Evolutionary conservation across 2,113 vertebrate genomes (phyloP).

Genomic region (Camelus dromedarius): DNA sequence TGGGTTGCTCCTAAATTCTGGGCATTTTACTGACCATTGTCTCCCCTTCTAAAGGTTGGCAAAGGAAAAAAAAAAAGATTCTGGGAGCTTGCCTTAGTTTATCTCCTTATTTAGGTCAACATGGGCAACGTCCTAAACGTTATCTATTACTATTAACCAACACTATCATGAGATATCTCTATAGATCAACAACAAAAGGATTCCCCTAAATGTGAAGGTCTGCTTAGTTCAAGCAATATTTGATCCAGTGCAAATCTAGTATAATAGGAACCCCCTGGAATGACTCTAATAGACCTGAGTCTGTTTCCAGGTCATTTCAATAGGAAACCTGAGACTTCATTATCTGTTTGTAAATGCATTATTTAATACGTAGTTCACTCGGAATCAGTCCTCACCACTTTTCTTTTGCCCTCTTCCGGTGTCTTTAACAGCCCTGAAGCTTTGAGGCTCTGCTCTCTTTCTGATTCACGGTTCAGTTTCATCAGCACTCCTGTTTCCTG

Average conservation of each 20-base stretch:
- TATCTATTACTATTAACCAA: background rate
- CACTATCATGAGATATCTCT: background rate
- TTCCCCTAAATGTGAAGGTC: background rate
- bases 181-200: background rate
- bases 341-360: background rate
- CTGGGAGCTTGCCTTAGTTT: background rate
- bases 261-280: background rate
- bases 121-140: background rate
- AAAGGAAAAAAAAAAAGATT: background rate
- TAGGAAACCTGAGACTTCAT: background rate
- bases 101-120: background rate
- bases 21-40: background rate
- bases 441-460: background rate
- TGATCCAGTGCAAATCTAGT: background rate
- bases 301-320: background rate
- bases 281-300: background rate
- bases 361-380: background rate
- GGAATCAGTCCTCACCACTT: background rate
- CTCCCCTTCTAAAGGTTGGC: background rate
- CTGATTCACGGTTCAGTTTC: background rate
- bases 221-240: background rate
- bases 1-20: background rate
- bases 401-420: background rate
- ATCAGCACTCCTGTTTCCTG: conserved; percentile 75
- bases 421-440: background rate